Evolutionary conservation across 2,888 invertebrate species (phyloP).

Genomic region (Metopia argyrocephala): DNA sequence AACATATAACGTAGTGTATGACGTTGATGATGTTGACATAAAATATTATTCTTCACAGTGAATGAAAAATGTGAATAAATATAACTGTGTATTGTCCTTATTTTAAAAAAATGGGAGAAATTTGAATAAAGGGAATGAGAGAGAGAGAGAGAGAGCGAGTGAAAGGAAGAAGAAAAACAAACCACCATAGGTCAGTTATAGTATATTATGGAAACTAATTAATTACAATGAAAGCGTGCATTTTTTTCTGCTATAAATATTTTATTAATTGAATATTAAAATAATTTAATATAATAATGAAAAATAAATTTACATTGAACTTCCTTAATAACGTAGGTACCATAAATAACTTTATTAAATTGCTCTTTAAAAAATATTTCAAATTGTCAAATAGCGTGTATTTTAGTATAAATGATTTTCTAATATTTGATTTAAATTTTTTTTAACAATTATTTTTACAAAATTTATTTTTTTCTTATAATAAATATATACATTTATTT

Average conservation of each 20-base stretch:
- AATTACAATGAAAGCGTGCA: slow-evolving; percentile 18
- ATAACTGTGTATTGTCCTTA: neutral
- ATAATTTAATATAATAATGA: neutral
- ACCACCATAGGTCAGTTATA: slow-evolving; percentile 30
- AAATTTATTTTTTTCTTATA: slow-evolving; percentile 1
- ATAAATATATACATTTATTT: slow-evolving; percentile 41
- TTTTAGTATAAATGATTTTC: slow-evolving; percentile 31
- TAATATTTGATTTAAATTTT: slow-evolving; percentile 18
- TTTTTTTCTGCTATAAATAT: neutral
- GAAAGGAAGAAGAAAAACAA: slow-evolving; percentile 14
- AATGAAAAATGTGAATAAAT: slow-evolving; percentile 15
- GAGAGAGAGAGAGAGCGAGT: neutral
- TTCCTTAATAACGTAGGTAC: too few species aligned
- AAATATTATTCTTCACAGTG: slow-evolving; percentile 55
- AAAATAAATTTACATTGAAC: too few species aligned
- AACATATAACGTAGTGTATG: slow-evolving; percentile 19
- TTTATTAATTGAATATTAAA: neutral
- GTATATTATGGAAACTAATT: slow-evolving; percentile 50
- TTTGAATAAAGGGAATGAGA: neutral
- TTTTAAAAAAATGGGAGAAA: neutral
- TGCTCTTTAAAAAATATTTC: neutral
- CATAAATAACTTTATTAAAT: neutral
- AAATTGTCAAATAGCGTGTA: neutral
- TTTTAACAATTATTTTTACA: slow-evolving; percentile 1
- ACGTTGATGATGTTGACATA: slow-evolving; percentile 56